Percentiles rank a stretch among this genome's conserved stretches.
phyloP scores from a whole-genome alignment of 2,888 invertebrate species.

The Drosophila aldrichi region DNA sequence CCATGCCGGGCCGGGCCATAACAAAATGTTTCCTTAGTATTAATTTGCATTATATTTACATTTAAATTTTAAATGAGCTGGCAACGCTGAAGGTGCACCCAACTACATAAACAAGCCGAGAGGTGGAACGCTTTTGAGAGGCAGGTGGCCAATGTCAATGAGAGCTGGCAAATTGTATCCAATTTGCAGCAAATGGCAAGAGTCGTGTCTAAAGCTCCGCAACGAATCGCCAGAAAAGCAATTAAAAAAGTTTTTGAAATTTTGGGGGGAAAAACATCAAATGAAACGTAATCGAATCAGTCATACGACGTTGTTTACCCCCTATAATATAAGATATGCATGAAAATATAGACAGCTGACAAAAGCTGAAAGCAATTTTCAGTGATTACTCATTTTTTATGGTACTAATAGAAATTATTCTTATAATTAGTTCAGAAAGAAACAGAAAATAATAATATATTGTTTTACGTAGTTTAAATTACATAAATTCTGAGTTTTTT shows the following conservation, averaged over 20 bases:
- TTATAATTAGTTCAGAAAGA: too few relatives aligned
- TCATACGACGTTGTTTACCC: neutral
- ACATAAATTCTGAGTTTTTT: too few relatives aligned
- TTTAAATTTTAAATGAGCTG: constrained; percentile 68
- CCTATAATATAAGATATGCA: neutral
- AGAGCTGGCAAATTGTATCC: constrained; percentile 22
- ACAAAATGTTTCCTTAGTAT: constrained; percentile 70
- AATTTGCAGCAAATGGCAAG: constrained; percentile 15
- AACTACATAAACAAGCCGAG: constrained; percentile 23
- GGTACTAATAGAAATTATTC: neutral
- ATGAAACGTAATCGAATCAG: constrained; percentile 6
- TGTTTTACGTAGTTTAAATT: too few relatives aligned
- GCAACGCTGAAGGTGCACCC: constrained; percentile 40
- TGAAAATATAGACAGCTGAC: neutral
- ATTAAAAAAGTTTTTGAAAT: constrained; percentile 18
- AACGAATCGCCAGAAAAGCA: constrained; percentile 26
- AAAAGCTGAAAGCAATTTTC: neutral
- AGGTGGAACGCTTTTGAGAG: neutral
- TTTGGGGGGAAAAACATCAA: constrained; percentile 1
- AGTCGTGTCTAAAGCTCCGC: constrained; percentile 13
- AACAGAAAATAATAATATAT: too few relatives aligned
- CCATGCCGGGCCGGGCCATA: constrained; percentile 44
- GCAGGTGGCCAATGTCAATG: constrained; percentile 40
- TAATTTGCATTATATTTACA: constrained; percentile 76
- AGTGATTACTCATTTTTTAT: neutral